Base-by-base conservation (phyloP, 2,797 vertebrate species). In the Steatocranus sp. region DNA sequence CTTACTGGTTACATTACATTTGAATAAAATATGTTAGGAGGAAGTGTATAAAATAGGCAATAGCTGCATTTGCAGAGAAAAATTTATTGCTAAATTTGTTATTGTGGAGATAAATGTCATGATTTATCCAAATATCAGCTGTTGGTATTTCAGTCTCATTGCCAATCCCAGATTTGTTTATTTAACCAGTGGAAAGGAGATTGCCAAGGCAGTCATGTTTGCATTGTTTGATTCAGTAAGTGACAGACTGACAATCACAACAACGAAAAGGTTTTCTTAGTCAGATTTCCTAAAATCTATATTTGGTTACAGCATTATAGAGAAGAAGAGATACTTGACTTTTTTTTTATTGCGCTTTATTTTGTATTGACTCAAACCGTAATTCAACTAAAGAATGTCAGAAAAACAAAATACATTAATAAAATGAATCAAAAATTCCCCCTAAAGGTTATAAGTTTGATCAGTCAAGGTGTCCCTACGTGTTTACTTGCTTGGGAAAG, bases 1-100 rank as follows among this genome's bases (percentile, higher is more conserved):
- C 0, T 63, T 63, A 63, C 34, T 23, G 58, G 0, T 63, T 23
- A 38, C 34, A 38, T 36, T 61, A 12, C 0, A 63, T 36, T 36
- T 36, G 7, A 63, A 63, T 3, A 36, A 63, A 3, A 63, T 63
- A 36, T 1, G 17, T 63, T 63, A 8, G 58, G 58, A 14, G 32
- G 18, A 63, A 63, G 58, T 0, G 58, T n/a, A 20, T 3, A 1
- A 63, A 38, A 63, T 63, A 23, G n/a, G 58, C 32, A 38, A 38
- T 14, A 36, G 3, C 11, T 63, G 58, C 58, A 63, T 63, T 20
- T 63, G 32, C 58, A 38, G 3, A 63, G 7, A 23, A 63, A 20
- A 14, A 63, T 0, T 61, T 61, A 34, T 34, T 61, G 0, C 27
- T 61, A n/a, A 32, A 0, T 61, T 63, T 63, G 11, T 20, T 63